Conservation (phyloP, 1,140 invertebrate genomes). For the Bursaphelenchus mucronatus region DNA sequence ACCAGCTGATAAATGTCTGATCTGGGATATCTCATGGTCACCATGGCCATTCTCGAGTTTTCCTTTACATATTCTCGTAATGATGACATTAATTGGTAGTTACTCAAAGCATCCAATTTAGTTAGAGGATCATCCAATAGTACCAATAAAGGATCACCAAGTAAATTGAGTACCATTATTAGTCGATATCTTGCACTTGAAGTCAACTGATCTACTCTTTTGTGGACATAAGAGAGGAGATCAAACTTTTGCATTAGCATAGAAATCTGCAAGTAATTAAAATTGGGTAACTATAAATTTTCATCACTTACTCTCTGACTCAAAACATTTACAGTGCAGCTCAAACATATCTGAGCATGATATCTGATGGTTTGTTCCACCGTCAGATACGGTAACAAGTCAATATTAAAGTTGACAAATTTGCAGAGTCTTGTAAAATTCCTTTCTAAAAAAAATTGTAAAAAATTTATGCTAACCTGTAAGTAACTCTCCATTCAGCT, state of each 20-base stretch:
- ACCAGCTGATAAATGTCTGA: constrained; percentile 33
- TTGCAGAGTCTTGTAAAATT: constrained; percentile 27
- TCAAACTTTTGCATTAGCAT: constrained; percentile 33
- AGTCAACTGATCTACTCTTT: background rate
- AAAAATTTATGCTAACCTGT: constrained; percentile 9
- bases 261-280: constrained; percentile 16
- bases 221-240: constrained; percentile 13
- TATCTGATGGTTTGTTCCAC: constrained; percentile 29
- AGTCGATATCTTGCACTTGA: constrained; percentile 22
- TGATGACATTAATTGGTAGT: constrained; percentile 32
- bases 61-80: constrained; percentile 23
- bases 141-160: constrained; percentile 33
- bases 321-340: constrained; percentile 27
- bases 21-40: constrained; percentile 28
- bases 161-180: constrained; percentile 24
- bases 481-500: constrained; percentile 25
- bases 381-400: constrained; percentile 18
- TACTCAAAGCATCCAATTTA: constrained; percentile 27
- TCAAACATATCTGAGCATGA: constrained; percentile 25
- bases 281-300: constrained; percentile 4
- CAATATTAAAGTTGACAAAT: constrained; percentile 27
- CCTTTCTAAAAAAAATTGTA: constrained; percentile 2
- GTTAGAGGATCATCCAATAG: constrained; percentile 28
- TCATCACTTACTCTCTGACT: constrained; percentile 20
- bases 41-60: constrained; percentile 29